Base-by-base conservation (phyloP, 2,113 vertebrate genomes). In the Colaptes auratus region DNA sequence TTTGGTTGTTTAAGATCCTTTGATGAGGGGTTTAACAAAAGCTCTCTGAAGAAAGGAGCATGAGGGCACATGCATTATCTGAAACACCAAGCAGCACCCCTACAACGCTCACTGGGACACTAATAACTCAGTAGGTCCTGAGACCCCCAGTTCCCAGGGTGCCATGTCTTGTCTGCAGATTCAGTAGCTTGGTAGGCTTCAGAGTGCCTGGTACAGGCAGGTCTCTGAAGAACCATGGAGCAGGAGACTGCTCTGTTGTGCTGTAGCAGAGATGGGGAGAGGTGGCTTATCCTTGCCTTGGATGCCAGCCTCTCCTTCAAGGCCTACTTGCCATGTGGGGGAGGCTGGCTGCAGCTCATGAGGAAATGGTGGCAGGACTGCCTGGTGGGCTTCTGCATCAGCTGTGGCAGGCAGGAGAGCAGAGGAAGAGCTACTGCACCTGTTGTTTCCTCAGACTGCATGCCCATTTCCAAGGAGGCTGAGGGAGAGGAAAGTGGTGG, bases 1-100 rank as follows among this genome's bases (percentile, higher is more conserved):
- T 76, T 80, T 85, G 63, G 33, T 63, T 80, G 64, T 89, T 73
- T 80, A 58, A 85, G 71, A 87, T 59, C 52, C 64, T 83, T 91
- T 52, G 44, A 24, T 70, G 52, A 82, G 36, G 55, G 16, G 15
- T 82, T 85, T 89, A 75, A 56, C 33, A 52, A 77, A 89, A 73
- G 48, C 82, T 77, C 63, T 88, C 59, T 74, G 72, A 77, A 81
- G 72, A 74, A 59, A 42, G 0, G 0, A 42, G 50, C 0, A 0
- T 3, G 6, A 23, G 25, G 28, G 3, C 7, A 14, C 20, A 27
- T 1, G 0, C 6, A 14, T 53, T 28, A 2, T 53, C 71, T 60
- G 80, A 53, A 36, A 15, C 4, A 3, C 70, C 35, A 36, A n/a
- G 61, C 30, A 56, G 50, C 71, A 44, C 9, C 11, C 28, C 36